Conservation (phyloP, 2,113 vertebrate species). For the Setophaga petechia region DNA sequence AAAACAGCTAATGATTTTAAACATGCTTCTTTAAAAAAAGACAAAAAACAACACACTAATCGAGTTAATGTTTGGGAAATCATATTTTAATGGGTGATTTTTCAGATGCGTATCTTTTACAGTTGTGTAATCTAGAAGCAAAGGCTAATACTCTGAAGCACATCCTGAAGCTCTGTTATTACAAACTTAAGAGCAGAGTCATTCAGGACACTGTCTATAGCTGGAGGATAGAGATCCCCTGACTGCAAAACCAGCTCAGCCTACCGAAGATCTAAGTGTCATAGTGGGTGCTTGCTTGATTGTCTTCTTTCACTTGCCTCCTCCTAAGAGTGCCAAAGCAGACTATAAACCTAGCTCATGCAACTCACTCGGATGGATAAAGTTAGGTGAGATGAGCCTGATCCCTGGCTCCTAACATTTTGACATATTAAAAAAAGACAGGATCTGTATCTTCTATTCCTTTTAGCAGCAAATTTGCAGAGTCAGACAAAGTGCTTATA, state of each 20-base stretch:
- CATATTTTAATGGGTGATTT: background rate
- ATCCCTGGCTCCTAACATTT: background rate
- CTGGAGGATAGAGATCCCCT: background rate
- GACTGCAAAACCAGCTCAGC: background rate
- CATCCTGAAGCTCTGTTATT: background rate
- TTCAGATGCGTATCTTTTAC: background rate
- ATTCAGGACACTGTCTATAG: background rate
- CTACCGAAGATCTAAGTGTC: background rate
- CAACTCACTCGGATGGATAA: background rate
- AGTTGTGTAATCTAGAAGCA: background rate
- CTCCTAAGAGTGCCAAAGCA: background rate
- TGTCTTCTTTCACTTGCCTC: background rate
- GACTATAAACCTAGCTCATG: background rate
- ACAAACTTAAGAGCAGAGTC: background rate
- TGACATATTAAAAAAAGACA: background rate
- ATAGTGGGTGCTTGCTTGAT: background rate
- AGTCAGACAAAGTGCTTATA: background rate
- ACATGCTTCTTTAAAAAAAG: background rate
- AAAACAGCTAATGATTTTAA: background rate
- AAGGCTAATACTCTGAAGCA: background rate
- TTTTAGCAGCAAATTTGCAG: background rate
- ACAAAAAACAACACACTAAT: background rate
- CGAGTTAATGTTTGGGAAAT: constrained; percentile 5
- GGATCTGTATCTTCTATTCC: background rate
- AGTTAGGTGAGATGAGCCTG: background rate